Base-by-base conservation (phyloP, 1,140 invertebrate species). In the Drosophila littoralis region DNA sequence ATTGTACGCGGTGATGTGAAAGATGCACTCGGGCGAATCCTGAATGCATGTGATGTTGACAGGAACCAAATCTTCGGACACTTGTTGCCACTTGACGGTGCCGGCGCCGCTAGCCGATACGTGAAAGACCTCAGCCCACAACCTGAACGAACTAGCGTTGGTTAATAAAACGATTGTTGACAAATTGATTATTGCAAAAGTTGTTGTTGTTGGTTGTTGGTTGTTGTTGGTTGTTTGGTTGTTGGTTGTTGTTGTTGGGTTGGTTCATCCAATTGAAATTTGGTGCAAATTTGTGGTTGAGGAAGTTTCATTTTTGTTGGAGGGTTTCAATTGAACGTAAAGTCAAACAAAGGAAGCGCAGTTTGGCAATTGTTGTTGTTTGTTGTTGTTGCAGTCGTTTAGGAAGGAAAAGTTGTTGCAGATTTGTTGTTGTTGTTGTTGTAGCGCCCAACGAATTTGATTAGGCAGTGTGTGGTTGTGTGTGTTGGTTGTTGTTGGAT, bases 1-100 rank as follows among this genome's bases (percentile, higher is more conserved):
- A 94, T 99, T 99, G 94, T 99, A 99, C 68, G 98, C 98, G 74
- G 98, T 99, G 93, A 99, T 98, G 94, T 99, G 98, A 94, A 98
- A 99, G 84, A 98, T 96, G 92, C 97, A 98, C 93, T 98, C 97
- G 13, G 98, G 98, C 50, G 97, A 97, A 93, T 98, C 97, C 93
- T 98, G 97, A 84, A 99, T 97, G 93, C 98, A 99, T 63, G 97
- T 98, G 93, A 99, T 98, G 94, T 98, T 99, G 58, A 99, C 97
- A 63, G 98, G 98, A 61, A 99, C 98, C 91, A 99, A 95, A 94
- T 99, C 98, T 93, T 99, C 98, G 60, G 98, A 98, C 61, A 99
- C 97, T 93, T 98, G 97, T 94, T 98, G 97, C 98, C 98, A 99
- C 93, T 98, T 98, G 52, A 98, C 97, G 17, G 96, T 97, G 63